Evolutionary conservation across 1,140 invertebrate genomes (phyloP).

Genomic region (Zophobas atratus): DNA sequence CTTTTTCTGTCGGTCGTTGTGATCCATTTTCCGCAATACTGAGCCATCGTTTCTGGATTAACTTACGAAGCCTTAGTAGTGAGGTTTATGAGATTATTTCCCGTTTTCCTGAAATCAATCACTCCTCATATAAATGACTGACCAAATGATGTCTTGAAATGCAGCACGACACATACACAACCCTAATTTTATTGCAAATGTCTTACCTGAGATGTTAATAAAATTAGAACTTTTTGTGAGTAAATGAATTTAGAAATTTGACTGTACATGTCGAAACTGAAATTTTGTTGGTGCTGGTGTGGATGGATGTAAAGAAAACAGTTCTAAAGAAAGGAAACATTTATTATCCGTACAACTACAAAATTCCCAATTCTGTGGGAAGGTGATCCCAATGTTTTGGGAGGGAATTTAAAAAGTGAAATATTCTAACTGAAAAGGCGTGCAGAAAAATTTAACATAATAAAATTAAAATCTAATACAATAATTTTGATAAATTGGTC

Average conservation of each 20-base stretch:
- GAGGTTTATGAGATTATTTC: conserved; percentile 38
- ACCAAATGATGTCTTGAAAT: neutral
- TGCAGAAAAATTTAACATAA: conserved; percentile 38
- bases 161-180: conserved; percentile 23
- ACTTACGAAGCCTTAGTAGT: conserved; percentile 24
- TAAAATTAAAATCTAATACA: conserved; percentile 46
- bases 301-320: conserved; percentile 35
- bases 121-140: conserved; percentile 26
- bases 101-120: conserved; percentile 35
- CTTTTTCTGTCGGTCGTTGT: conserved; percentile 16
- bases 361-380: conserved; percentile 32
- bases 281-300: conserved; percentile 13
- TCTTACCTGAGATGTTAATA: conserved; percentile 2
- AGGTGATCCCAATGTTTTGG: conserved; percentile 28
- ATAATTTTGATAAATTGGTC: conserved; percentile 50
- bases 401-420: conserved; percentile 44
- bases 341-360: conserved; percentile 47
- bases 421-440: conserved; percentile 45
- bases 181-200: conserved; percentile 12
- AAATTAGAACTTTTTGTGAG: neutral
- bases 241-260: too few species aligned
- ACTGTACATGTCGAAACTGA: neutral
- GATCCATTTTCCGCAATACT: conserved; percentile 36
- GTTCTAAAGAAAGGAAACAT: conserved; percentile 44
- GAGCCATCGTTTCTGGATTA: conserved; percentile 7